A percentile compares a stretch with the other conserved stretches of the same genome.
phyloP scores from a whole-genome alignment of 1,140 invertebrate genomes.

The Pachypeltis micranthus region DNA sequence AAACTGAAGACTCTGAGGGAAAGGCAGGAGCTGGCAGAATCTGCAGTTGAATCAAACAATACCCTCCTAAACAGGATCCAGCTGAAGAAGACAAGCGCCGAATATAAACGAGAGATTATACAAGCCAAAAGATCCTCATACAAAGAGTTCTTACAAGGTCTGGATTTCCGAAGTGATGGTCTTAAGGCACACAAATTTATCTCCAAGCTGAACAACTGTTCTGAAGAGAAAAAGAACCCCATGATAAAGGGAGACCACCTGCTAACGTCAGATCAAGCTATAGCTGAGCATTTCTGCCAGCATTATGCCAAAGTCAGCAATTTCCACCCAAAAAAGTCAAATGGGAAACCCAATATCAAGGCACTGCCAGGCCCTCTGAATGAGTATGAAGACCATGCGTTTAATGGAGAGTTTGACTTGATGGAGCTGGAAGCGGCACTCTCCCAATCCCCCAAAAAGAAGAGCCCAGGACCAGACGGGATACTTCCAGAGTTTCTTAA shows the following conservation, averaged over 20 bases:
- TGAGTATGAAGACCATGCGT: too few species aligned
- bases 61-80: background rate
- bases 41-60: background rate
- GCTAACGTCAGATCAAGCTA: background rate
- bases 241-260: background rate
- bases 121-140: background rate
- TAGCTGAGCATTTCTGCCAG: too few species aligned
- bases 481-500: too few species aligned
- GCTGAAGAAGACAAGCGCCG: background rate
- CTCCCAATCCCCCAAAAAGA: too few species aligned
- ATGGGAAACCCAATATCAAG: too few species aligned
- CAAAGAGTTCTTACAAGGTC: background rate
- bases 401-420: too few species aligned
- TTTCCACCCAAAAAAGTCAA: too few species aligned
- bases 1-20: background rate
- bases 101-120: background rate
- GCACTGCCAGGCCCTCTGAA: too few species aligned
- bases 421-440: too few species aligned
- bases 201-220: background rate
- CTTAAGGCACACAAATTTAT: slow-evolving; percentile 4
- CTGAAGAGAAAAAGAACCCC: background rate
- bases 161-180: slow-evolving; percentile 1
- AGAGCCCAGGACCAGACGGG: too few species aligned
- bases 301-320: too few species aligned
- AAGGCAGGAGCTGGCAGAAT: background rate